Percentiles rank a stretch among this genome's conserved stretches.
Conservation (phyloP, 2,113 vertebrate genomes). For the Panurus biarmicus region DNA sequence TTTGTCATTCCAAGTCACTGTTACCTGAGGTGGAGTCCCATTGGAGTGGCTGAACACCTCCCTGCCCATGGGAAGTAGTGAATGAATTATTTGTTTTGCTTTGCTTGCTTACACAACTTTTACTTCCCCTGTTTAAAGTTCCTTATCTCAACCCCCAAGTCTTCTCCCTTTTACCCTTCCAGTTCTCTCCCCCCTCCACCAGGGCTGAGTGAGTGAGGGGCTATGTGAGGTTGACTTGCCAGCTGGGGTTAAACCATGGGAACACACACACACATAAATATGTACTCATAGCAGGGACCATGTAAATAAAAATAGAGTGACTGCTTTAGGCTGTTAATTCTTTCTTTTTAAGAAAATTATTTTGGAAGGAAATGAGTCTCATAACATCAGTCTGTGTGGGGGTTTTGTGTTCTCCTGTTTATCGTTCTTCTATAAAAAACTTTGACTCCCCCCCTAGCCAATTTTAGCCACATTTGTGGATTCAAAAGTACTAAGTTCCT, state of each 20-base stretch:
- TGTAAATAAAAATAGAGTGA: background rate
- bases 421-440: background rate
- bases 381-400: background rate
- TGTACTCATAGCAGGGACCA: background rate
- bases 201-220: background rate
- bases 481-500: background rate
- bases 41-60: background rate
- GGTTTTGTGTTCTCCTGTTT: background rate
- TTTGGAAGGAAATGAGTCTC: slow-evolving; percentile 7
- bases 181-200: background rate
- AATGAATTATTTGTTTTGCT: background rate
- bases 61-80: background rate
- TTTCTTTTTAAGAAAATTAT: background rate
- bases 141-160: background rate
- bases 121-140: background rate
- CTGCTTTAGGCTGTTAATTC: slow-evolving; percentile 6
- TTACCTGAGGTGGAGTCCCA: background rate
- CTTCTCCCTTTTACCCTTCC: background rate
- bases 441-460: background rate
- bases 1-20: background rate
- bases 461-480: background rate
- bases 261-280: background rate
- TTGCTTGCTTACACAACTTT: background rate
- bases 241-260: background rate
- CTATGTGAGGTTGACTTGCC: background rate